These are phyloP conservation scores for Brienomyrus brachyistius DNA, from an alignment of 2,113 vertebrate species.

Conservation along the genomic window DNA sequence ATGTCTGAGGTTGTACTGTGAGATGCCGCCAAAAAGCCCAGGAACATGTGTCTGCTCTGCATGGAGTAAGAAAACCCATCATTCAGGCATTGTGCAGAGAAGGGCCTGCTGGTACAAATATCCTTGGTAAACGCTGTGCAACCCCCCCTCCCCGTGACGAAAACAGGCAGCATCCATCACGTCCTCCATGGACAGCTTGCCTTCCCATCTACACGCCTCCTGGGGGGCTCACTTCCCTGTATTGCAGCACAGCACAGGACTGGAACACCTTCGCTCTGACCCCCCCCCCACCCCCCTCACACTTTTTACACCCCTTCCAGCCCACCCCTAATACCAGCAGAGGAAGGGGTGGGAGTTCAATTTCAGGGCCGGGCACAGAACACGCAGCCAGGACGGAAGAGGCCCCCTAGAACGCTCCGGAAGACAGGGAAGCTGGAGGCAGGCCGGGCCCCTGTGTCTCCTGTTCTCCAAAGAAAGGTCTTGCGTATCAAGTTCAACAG, in stretches of 20 bases:
- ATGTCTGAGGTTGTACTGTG: background rate
- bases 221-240: background rate
- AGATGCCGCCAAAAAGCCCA: background rate
- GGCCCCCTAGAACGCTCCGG: background rate
- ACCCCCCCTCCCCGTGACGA: background rate
- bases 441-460: background rate
- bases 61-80: background rate
- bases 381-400: background rate
- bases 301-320: background rate
- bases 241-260: background rate
- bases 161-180: background rate
- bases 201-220: background rate
- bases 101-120: background rate
- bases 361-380: background rate
- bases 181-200: background rate
- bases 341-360: background rate
- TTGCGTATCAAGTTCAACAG: slow-evolving; percentile 11
- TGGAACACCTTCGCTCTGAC: background rate
- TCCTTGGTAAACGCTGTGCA: background rate
- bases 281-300: background rate
- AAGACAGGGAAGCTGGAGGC: background rate
- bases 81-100: background rate
- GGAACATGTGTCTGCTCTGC: background rate
- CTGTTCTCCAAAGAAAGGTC: slow-evolving; percentile 10
- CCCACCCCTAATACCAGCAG: background rate